Base-by-base conservation (phyloP, 2,888 invertebrate species). In the Cataglyphis albicans region DNA sequence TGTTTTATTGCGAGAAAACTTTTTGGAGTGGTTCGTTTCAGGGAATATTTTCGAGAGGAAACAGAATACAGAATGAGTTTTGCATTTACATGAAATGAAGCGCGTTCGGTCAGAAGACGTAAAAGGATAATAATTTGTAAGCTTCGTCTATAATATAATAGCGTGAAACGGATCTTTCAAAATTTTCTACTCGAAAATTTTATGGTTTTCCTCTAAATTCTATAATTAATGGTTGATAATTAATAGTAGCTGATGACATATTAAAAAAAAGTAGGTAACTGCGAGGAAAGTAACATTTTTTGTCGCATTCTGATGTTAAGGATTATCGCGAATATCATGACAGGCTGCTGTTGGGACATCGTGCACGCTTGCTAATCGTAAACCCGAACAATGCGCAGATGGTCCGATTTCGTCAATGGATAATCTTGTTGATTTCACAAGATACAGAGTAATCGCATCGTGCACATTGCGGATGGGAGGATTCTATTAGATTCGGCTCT, bases 371-470 rank as follows among this genome's bases (percentile, higher is more conserved):
- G 52, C 48, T 41, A 59, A 65, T 81, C 59, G 35, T 25, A 63
- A 64, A 65, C 59, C 32, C 48, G 59, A 61, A 74, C 74, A 63
- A 68, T n/a, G 87, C 85, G 72, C 89, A 89, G 89, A 89, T 89
- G 89, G 89, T 67, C 83, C 74, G 83, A 76, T 74, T 81, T 84
- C 72, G 85, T 87, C 88, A 81, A 84, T 84, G 89, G 88, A 89
- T 89, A 89, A 89, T 89, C 89, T 86, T 84, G 88, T 89, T 88
- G 89, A 89, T 89, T 89, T 88, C 86, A 82, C 87, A 88, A 89
- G 89, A 89, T 89, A 86, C 80, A 67, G 74, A 41, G 68, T 82
- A 78, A 72, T 72, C 65, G 59, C 67, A 48, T 29, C 57, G 72
- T 65, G 83, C 80, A 83, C 83, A 85, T 81, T 85, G 89, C 74